phyloP scores from a whole-genome alignment of 2,797 vertebrate genomes.

The Schizothorax lantsangensis region DNA sequence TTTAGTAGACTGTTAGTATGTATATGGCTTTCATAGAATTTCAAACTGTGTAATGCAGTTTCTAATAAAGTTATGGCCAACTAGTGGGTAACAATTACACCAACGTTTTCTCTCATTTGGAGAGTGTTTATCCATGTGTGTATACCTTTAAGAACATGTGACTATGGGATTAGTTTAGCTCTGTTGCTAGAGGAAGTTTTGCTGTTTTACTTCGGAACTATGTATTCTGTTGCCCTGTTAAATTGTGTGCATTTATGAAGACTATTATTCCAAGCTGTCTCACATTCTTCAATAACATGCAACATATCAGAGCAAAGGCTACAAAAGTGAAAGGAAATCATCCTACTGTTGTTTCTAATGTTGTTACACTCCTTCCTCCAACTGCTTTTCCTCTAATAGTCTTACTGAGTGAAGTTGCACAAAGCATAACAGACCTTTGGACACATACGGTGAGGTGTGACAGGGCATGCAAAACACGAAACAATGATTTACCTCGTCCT shows the following conservation, averaged over 20 bases:
- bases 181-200: background rate
- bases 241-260: background rate
- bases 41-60: background rate
- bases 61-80: background rate
- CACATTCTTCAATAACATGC: background rate
- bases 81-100: background rate
- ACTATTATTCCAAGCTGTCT: background rate
- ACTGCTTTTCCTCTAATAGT: conserved; percentile 57
- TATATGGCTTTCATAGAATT: background rate
- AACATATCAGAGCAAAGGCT: background rate
- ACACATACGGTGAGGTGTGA: conserved; percentile 33
- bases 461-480: conserved; percentile 8
- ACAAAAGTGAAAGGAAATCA: background rate
- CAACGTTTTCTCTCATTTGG: background rate
- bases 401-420: conserved; percentile 49
- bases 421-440: conserved; percentile 64
- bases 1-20: background rate
- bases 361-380: conserved; percentile 6
- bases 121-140: background rate
- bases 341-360: conserved; percentile 55
- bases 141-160: conserved; percentile 15
- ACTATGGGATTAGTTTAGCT: background rate
- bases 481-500: background rate
- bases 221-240: background rate
- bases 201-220: background rate